Evolutionary conservation across 2,113 vertebrate genomes (phyloP), one percentile per base, ranked within the genome.

Genomic region (Piaya cayana): DNA sequence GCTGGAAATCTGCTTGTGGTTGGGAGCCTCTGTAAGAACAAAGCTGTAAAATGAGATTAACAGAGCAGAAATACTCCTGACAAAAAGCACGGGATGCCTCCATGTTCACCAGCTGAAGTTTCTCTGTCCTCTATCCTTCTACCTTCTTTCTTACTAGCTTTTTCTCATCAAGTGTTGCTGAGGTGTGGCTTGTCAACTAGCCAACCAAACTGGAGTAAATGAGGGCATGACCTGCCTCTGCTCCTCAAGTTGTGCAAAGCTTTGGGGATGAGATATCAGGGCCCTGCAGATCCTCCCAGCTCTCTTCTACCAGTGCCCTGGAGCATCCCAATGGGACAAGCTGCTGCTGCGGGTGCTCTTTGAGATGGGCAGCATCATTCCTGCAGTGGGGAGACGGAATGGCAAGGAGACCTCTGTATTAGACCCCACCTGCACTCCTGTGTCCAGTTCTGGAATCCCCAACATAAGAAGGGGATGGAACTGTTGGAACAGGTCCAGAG

Each of bases 141-240:
- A 1, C 30, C 10, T 45, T 45, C 72, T 30, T 30, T n/a, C 36
- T 72, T 17, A 11, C 25, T 27, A 36, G 2, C 19, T 74, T 89
- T 8, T 62, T 18, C 43, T 23, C 47, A 22, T 22, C 45, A 2
- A 0, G 53, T 5, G 19, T 27, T 45, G n/a, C 59, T 53, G 49
- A 32, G 15, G 19, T 34, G 14, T 11, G 22, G 32, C 62, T 89
- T 75, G 62, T 39, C 55, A 53, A 63, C 12, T 30, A 58, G 30
- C 42, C 67, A 39, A 36, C 39, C 20, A 6, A 56, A 19, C 2
- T 20, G 42, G 5, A 72, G 16, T 29, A 2, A 1, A 20, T 1
- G 1, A 49, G n/a, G 42, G 23, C 0, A 0, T 8, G 13, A 32
- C 30, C 47, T n/a, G 63, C 55, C 29, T 76, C 53, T n/a, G 29